Conservation (phyloP, 2,888 invertebrate species). For the Morpho deidamia region DNA sequence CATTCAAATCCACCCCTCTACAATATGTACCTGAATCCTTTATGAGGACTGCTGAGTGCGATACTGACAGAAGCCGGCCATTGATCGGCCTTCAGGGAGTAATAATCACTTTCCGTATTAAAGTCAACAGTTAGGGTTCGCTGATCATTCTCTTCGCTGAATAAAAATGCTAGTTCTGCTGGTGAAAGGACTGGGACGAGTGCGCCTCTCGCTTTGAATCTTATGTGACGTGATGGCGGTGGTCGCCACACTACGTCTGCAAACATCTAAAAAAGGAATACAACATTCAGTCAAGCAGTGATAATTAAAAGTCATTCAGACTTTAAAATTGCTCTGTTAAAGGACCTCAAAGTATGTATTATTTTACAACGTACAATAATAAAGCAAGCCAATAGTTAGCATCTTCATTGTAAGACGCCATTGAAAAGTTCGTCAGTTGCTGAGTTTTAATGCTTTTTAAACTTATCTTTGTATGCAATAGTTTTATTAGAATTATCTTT, state of each 20-base stretch:
- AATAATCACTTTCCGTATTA: slow-evolving; percentile 43
- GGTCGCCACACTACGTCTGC: slow-evolving; percentile 72
- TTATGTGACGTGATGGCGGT: slow-evolving; percentile 54
- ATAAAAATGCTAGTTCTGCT: slow-evolving; percentile 44
- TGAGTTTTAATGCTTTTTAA: too few relatives aligned
- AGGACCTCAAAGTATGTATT: not conserved
- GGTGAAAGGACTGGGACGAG: slow-evolving; percentile 53
- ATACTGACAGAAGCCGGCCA: slow-evolving; percentile 44
- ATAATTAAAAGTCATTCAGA: not conserved
- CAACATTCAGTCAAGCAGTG: too few relatives aligned
- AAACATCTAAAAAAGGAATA: slow-evolving; percentile 41
- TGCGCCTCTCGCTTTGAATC: slow-evolving; percentile 61
- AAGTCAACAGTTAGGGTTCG: slow-evolving; percentile 47
- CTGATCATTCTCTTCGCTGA: slow-evolving; percentile 41
- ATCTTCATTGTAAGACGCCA: too few relatives aligned
- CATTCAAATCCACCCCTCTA: too few relatives aligned
- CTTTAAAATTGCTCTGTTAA: not conserved
- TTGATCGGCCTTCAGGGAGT: slow-evolving; percentile 59
- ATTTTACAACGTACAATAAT: too few relatives aligned
- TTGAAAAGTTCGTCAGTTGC: too few relatives aligned
- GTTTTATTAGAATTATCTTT: too few relatives aligned
- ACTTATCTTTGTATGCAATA: too few relatives aligned
- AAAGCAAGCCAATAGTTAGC: too few relatives aligned
- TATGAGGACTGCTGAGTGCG: slow-evolving; percentile 55
- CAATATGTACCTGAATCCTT: slow-evolving; percentile 54